These are phyloP conservation scores for Thaumetopoea pityocampa DNA, from an alignment of 1,140 invertebrate genomes.

Conservation along the genomic window DNA sequence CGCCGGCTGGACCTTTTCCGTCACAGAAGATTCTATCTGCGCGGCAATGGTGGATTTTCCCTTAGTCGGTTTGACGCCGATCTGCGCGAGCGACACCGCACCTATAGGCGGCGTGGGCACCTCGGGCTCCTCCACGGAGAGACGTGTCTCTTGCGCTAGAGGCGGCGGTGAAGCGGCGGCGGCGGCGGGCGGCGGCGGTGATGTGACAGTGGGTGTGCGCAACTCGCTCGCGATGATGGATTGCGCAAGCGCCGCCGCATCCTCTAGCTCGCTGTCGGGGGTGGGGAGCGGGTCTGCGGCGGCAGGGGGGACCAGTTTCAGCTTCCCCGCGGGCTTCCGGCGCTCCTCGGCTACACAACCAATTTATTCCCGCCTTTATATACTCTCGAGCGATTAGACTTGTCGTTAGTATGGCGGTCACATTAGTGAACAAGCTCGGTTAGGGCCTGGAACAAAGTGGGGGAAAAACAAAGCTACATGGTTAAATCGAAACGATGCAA, in stretches of 20 bases:
- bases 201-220: slow-evolving; percentile 48
- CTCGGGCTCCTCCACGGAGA: slow-evolving; percentile 48
- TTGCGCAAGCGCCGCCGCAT: slow-evolving; percentile 64
- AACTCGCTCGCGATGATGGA: slow-evolving; percentile 70
- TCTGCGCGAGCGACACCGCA: slow-evolving; percentile 62
- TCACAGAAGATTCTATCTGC: slow-evolving; percentile 53
- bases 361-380: slow-evolving; percentile 68
- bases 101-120: slow-evolving; percentile 60
- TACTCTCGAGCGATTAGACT: slow-evolving; percentile 64
- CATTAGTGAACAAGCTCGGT: slow-evolving; percentile 77
- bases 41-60: slow-evolving; percentile 44
- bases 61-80: slow-evolving; percentile 55
- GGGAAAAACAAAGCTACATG: slow-evolving; percentile 69
- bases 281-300: slow-evolving; percentile 56
- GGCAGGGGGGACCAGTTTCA: slow-evolving; percentile 48
- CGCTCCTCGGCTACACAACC: slow-evolving; percentile 73
- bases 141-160: slow-evolving; percentile 23
- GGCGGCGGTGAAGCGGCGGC: slow-evolving; percentile 24
- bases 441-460: slow-evolving; percentile 77
- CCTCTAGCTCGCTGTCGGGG: slow-evolving; percentile 71
- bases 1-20: slow-evolving; percentile 15
- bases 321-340: slow-evolving; percentile 59
- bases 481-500: slow-evolving; percentile 64
- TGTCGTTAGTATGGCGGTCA: slow-evolving; percentile 74
- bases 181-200: slow-evolving; percentile 40